Conservation (phyloP, 2,797 vertebrate species). For the Cygnus olor region DNA sequence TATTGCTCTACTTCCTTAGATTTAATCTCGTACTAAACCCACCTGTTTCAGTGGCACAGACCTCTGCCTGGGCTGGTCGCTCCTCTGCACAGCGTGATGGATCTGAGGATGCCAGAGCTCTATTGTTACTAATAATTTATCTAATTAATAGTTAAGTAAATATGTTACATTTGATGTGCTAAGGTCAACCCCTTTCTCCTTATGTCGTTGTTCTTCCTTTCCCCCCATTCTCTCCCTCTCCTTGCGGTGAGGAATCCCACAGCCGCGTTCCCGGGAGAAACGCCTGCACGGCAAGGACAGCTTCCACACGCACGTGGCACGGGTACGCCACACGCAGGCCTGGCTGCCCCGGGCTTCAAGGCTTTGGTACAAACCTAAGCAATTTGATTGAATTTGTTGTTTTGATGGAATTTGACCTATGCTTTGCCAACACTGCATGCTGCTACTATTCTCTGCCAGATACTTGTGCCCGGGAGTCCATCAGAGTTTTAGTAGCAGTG, state of each 20-base stretch:
- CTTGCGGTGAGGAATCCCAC: not conserved
- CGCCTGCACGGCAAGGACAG: not conserved
- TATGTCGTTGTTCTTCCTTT: not conserved
- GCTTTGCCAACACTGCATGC: accelerated
- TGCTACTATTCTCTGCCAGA: not conserved
- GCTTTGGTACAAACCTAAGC: accelerated
- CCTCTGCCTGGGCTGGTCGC: not conserved
- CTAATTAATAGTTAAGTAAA: not conserved
- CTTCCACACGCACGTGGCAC: accelerated
- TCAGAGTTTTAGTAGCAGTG: not conserved
- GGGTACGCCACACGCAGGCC: not conserved
- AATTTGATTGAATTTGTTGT: not conserved
- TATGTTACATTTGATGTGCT: accelerated
- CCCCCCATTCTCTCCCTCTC: too few relatives aligned
- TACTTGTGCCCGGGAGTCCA: not conserved
- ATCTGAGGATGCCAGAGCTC: not conserved
- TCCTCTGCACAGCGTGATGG: not conserved
- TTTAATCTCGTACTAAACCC: not conserved
- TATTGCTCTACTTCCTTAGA: not conserved
- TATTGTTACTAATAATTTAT: accelerated
- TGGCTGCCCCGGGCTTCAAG: not conserved
- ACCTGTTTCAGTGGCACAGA: not conserved
- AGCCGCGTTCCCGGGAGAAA: accelerated
- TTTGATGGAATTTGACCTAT: not conserved
- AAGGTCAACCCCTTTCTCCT: not conserved